phyloP scores from a whole-genome alignment of 2,113 vertebrate genomes.

The Melanostigma gelatinosum region DNA sequence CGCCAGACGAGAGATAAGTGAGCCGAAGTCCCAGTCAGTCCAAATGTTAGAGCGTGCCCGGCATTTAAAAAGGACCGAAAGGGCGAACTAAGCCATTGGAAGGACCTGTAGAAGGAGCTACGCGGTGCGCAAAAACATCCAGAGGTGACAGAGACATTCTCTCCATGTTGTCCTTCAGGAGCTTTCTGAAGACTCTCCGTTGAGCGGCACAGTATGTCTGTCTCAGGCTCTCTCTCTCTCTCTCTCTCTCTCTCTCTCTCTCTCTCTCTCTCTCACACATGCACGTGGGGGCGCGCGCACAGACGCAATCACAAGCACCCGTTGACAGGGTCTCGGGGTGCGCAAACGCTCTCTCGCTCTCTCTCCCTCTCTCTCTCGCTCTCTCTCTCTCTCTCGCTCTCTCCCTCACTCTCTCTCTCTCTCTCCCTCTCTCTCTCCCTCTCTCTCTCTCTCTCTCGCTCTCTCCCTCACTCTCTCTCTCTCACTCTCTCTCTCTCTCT shows the following conservation, averaged over 20 bases:
- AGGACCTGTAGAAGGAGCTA: neutral
- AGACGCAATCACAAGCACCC: neutral
- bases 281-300: no score
- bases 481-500: neutral
- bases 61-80: neutral
- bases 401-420: no score
- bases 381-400: neutral
- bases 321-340: neutral
- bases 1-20: neutral
- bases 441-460: neutral
- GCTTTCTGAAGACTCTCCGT: neutral
- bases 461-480: neutral
- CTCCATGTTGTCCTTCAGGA: neutral
- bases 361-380: neutral
- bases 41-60: neutral
- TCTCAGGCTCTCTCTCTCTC: no score
- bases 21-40: slow-evolving; percentile 12
- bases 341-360: neutral
- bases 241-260: neutral
- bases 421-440: neutral
- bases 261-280: neutral
- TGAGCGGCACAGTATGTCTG: neutral
- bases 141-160: neutral
- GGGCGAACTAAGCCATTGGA: neutral
- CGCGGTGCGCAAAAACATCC: neutral